These are phyloP conservation scores for Scomber japonicus DNA, from an alignment of 2,113 vertebrate species.

Conservation along the genomic window DNA sequence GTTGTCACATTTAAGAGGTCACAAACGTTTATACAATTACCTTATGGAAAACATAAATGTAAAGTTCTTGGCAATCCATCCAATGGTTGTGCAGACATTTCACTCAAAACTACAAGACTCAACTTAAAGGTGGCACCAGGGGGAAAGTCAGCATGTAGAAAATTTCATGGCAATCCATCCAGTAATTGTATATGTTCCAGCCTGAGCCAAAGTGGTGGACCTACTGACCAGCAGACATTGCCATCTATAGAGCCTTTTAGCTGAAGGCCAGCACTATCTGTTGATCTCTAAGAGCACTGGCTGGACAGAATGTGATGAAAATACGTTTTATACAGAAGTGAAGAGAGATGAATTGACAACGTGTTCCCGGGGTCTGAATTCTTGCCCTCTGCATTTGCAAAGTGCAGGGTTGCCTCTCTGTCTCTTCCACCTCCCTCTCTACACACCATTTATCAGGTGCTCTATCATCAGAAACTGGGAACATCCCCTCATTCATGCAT, in stretches of 20 bases:
- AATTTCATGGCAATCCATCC: too few relatives aligned
- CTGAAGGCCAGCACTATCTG: constrained; percentile 31
- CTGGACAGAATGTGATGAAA: constrained; percentile 50
- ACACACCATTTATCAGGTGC: constrained; percentile 57
- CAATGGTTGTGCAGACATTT: too few relatives aligned
- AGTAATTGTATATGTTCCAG: too few relatives aligned
- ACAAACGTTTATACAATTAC: too few relatives aligned
- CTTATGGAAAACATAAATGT: too few relatives aligned
- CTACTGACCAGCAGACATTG: too few relatives aligned
- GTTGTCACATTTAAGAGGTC: too few relatives aligned
- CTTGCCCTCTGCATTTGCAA: constrained; percentile 56
- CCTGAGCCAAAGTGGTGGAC: too few relatives aligned
- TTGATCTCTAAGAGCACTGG: constrained; percentile 48
- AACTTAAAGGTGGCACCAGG: too few relatives aligned
- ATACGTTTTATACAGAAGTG: constrained; percentile 69
- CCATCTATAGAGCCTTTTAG: neutral
- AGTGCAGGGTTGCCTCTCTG: constrained; percentile 48
- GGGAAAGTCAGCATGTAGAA: too few relatives aligned
- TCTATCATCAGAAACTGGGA: constrained; percentile 64
- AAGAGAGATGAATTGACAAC: constrained; percentile 70
- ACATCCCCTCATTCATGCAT: constrained; percentile 49
- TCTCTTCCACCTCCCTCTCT: constrained; percentile 33
- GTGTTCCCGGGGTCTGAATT: constrained; percentile 59
- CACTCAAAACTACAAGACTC: too few relatives aligned
- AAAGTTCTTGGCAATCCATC: too few relatives aligned